Base-by-base conservation (phyloP, 2,113 vertebrate genomes). In the Empidonax traillii region DNA sequence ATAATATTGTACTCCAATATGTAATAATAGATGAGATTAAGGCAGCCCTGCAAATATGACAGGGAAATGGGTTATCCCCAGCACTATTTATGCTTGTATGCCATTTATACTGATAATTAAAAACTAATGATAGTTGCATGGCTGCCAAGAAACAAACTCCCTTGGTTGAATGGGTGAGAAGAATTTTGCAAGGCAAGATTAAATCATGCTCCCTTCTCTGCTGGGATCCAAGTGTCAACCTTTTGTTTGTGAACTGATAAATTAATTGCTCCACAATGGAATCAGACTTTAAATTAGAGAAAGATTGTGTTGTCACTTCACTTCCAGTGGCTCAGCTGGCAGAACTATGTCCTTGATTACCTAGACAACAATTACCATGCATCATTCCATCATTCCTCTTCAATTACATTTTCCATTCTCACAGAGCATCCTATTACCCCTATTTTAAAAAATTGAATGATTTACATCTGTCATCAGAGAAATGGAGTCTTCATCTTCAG, bases 81-180 rank as follows among this genome's bases (percentile, higher is more conserved):
- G 53, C 6, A 9, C 41, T 59, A 66, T 46, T 44, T 76, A 72
- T 79, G 63, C 28, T 85, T 91, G 35, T 87, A 87, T 93, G 39
- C 53, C 27, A 31, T 91, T 93, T 94, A 58, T 62, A 55, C 28
- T 55, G 63, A 62, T 91, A 95, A 95, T 93, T 93, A 85, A 94
- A 94, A 96, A 62, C 55, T 83, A 80, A 93, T 73, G 66, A 79
- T 47, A 72, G 43, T 23, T 91, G 72, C 25, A 23, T 11, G 43
- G 76, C 78, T 91, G 85, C 89, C 91, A 96, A 88, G 87, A 91
- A 94, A 59, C 33, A 85, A 96, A 80, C 27, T 96, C 90, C 58
- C 43, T 77, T 77, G 46, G 31, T n/a, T 90, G 46, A 83, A 80
- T 2, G 17, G 13, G 33, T 43, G 59, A 93, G 71, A 93, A 39